A percentile compares a stretch with the other conserved stretches of the same genome.
phyloP scores from a whole-genome alignment of 1,140 invertebrate species.

The Drosophila suzukii region DNA sequence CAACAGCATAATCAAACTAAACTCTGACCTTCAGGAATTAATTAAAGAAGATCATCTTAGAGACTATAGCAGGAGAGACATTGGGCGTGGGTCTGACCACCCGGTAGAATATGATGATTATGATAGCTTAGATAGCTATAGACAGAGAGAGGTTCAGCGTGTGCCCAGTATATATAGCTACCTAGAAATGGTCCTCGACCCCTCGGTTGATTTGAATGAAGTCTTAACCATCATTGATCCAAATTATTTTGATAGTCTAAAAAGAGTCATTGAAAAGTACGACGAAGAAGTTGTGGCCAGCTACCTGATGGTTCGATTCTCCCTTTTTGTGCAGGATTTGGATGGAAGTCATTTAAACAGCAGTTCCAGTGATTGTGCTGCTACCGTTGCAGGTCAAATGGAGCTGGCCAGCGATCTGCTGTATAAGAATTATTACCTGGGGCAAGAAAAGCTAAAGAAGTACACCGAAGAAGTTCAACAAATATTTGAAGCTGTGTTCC shows the following conservation, averaged over 20 bases:
- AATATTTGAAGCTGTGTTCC: not conserved
- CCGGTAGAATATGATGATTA: no score
- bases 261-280: not conserved
- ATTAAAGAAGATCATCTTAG: not conserved
- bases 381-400: not conserved
- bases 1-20: not conserved
- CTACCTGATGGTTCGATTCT: not conserved
- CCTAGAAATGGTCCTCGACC: not conserved
- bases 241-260: not conserved
- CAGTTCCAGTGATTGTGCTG: not conserved
- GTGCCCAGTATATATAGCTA: not conserved
- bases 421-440: constrained; percentile 4
- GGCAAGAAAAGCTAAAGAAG: not conserved
- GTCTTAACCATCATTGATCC: not conserved
- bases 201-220: not conserved
- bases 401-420: constrained; percentile 5
- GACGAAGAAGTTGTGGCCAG: not conserved
- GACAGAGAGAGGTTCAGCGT: no score
- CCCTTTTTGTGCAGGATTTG: not conserved
- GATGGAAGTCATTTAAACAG: not conserved
- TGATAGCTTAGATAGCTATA: no score
- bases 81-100: no score
- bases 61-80: no score
- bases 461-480: not conserved
- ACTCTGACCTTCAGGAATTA: not conserved